Base-by-base conservation (phyloP, 1,140 invertebrate species). In the Zophobas morio region DNA sequence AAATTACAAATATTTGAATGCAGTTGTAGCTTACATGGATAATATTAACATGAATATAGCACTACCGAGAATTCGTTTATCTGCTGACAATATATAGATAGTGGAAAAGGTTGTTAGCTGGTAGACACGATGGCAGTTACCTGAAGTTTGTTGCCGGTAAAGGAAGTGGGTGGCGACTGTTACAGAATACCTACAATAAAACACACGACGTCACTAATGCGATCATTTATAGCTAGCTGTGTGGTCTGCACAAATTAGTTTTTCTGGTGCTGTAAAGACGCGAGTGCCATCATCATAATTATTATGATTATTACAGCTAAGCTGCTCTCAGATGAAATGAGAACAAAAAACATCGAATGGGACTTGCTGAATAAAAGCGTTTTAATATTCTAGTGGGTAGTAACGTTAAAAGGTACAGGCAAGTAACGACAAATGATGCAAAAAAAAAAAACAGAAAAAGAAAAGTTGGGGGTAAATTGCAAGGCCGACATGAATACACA, bases 131-230 rank as follows among this genome's bases (percentile, higher is more conserved):
- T 79, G 78, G 78, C 78, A 79, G 78, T 77, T 77, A 80, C 78
- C 76, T 77, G 75, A 75, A 77, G 78, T 75, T 63, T 57, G 60
- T 51, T 36, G 71, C 36, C 36, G 74, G 47, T 74, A 47, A 66
- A 72, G 47, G 46, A 51, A 54, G 42, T 74, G 75, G 39, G 37
- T 53, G 46, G 53, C 46, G 42, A 53, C 56, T 56, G 60, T 80
- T 80, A 80, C 75, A 70, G 75, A 20, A 75, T 80, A 80, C 78
- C 78, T 80, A 80, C 51, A 80, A 79, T 77, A 77, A 79, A 79
- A 79, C 47, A 73, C 70, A 79, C 57, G 63, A 79, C 66, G 66
- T 79, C 78, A 79, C 78, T 79, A 79, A 76, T 54, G 71, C 49
- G 33, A 56, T 73, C 6, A 56, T 40, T 73, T 56, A 56, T 54